These are phyloP conservation scores for Spisula subtruncata DNA, from an alignment of 2,888 invertebrate species.

Conservation along the genomic window DNA sequence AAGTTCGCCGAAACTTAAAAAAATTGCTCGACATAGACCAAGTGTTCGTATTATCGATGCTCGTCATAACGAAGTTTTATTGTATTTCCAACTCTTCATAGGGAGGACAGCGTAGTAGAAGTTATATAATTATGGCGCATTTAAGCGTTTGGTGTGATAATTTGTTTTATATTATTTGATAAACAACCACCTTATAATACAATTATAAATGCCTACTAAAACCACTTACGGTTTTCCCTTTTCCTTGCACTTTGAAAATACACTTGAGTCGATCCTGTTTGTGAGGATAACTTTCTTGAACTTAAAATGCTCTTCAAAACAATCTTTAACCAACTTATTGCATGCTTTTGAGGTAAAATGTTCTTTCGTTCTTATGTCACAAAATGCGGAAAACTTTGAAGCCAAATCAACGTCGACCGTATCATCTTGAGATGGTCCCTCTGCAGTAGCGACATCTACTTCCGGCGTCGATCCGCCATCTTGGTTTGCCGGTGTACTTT, in stretches of 20 bases:
- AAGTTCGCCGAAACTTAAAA: too few relatives aligned
- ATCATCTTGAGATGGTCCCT: slow-evolving; percentile 31
- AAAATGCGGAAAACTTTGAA: slow-evolving; percentile 61
- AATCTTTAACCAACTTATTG: slow-evolving; percentile 67
- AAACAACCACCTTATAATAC: too few relatives aligned
- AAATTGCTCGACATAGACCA: too few relatives aligned
- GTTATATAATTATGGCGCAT: too few relatives aligned
- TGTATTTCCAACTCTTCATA: too few relatives aligned
- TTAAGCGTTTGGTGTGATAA: too few relatives aligned
- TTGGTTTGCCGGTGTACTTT: slow-evolving; percentile 30
- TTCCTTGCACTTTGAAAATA: slow-evolving; percentile 66
- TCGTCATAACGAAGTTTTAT: too few relatives aligned
- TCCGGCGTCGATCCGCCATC: slow-evolving; percentile 8
- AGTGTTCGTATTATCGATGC: too few relatives aligned
- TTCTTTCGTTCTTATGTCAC: slow-evolving; percentile 63
- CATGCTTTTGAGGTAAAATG: slow-evolving; percentile 67
- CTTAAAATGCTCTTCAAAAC: slow-evolving; percentile 63
- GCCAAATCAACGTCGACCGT: slow-evolving; percentile 56
- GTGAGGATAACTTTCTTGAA: slow-evolving; percentile 62
- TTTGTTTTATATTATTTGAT: too few relatives aligned
- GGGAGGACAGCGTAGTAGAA: too few relatives aligned
- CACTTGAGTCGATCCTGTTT: slow-evolving; percentile 67
- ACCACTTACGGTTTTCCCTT: slow-evolving; percentile 66
- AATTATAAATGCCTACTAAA: background rate
- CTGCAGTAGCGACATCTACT: slow-evolving; percentile 2